phyloP scores from a whole-genome alignment of 1,140 invertebrate species.

The Camponotus floridanus region DNA sequence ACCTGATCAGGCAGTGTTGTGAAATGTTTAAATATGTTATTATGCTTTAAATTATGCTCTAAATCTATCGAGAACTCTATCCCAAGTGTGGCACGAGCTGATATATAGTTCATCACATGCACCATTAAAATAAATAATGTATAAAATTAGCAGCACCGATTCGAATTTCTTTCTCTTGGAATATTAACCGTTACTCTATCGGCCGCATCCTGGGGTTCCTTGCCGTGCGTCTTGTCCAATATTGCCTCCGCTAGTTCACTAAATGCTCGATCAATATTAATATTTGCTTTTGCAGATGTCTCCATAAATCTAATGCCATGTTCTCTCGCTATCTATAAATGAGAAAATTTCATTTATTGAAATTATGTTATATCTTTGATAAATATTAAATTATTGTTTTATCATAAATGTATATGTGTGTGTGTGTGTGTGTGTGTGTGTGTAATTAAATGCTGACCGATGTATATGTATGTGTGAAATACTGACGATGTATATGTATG shows the following conservation, averaged over 20 bases:
- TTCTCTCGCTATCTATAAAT: conserved; percentile 95
- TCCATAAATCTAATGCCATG: conserved; percentile 99
- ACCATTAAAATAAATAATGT: conserved; percentile 78
- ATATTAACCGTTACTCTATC: conserved; percentile 90
- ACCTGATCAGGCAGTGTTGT: conserved; percentile 74
- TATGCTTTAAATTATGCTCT: conserved; percentile 76
- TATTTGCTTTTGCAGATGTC: conserved; percentile 99
- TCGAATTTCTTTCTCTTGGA: conserved; percentile 86
- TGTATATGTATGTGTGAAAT: no score
- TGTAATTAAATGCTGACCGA: conserved; percentile 86
- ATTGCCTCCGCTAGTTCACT: conserved; percentile 98
- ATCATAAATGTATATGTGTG: not conserved
- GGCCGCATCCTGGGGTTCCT: conserved; percentile 89
- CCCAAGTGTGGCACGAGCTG: conserved; percentile 71
- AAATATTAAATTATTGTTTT: not conserved
- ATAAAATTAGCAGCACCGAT: conserved; percentile 85
- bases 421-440: no score
- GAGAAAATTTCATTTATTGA: conserved; percentile 6
- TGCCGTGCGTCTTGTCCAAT: conserved; percentile 93
- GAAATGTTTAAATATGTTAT: conserved; percentile 73
- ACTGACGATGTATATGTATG: not conserved
- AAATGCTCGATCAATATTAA: conserved; percentile 99
- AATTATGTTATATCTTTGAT: not conserved
- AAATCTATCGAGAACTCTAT: conserved; percentile 75
- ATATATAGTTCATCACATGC: conserved; percentile 76